Base-by-base conservation (phyloP, 2,888 invertebrate genomes). In the Dilophus febrilis region DNA sequence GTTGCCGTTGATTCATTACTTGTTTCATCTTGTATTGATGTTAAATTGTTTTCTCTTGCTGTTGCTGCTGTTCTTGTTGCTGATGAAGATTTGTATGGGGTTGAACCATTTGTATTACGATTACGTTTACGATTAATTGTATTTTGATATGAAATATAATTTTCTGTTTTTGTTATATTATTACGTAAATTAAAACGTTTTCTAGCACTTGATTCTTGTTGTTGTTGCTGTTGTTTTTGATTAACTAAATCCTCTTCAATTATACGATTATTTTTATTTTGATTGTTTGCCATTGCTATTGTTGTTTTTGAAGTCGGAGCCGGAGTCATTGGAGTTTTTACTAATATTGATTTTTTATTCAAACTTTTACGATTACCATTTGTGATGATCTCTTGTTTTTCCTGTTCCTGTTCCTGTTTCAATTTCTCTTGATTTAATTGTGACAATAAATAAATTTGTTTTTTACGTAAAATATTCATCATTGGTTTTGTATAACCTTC, bases 81-180 rank as follows among this genome's bases (percentile, higher is more conserved):
- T 37, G 42, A 45, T 47, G 34, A 11, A 13, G 22, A 10, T 17
- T n/a, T n/a, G n/a, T n/a, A n/a, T n/a, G n/a, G n/a, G n/a, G 35
- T n/a, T 3, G 19, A 16, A 49, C 44, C 50, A 49, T 44, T 50
- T 52, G 48, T 49, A 49, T 43, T 51, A 49, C 45, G 44, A 48
- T 37, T 48, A 46, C 43, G 48, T 30, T 26, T 30, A 16, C 34
- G 22, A 13, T 34, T 35, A 12, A 37, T 10, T 17, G 30, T 42
- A 26, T 41, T 39, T 11, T 38, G 42, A 35, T 44, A 44, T 2
- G n/a, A 29, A 8, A 41, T 34, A 33, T 38, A 37, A 32, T 40
- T 44, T 35, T 45, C 45, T 2, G 49, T 47, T 18, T 46, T 44
- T 19, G 41, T 47, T 22, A 48, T 46, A 26, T 43, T 36, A 38